Conservation (phyloP, 1,140 invertebrate genomes). For the Drosophila parvula region DNA sequence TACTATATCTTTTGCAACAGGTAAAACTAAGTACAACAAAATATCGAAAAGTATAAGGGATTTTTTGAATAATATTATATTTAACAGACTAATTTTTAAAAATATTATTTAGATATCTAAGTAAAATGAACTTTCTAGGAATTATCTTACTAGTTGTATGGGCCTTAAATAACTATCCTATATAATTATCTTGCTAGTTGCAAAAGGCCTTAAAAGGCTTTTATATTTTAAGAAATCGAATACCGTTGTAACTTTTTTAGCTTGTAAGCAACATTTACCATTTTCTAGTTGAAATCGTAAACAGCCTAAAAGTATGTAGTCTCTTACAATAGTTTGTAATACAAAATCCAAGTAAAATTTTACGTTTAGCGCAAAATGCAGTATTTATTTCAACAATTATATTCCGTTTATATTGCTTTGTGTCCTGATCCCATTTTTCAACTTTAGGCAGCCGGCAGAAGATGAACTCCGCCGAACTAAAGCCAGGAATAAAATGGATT, state of each 20-base stretch:
- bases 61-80: neutral
- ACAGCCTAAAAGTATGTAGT: conserved; percentile 36
- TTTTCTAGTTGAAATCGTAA: neutral
- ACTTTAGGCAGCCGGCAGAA: conserved; percentile 21
- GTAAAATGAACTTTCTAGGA: too few relatives aligned
- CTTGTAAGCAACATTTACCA: neutral
- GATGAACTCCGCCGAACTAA: conserved; percentile 31
- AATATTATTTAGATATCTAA: too few relatives aligned
- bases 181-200: too few relatives aligned
- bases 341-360: neutral
- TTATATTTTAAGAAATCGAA: neutral
- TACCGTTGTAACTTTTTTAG: too few relatives aligned
- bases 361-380: conserved; percentile 75
- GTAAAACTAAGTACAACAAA: too few relatives aligned
- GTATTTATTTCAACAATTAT: conserved; percentile 62
- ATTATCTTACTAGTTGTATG: too few relatives aligned
- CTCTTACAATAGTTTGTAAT: neutral
- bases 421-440: conserved; percentile 36
- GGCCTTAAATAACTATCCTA: too few relatives aligned
- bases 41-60: neutral
- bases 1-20: too few relatives aligned
- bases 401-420: conserved; percentile 13
- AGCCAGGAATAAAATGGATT: conserved; percentile 25
- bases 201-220: neutral
- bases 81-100: neutral